These are phyloP conservation scores for Drosophila phalerata DNA, from an alignment of 2,888 invertebrate genomes.

Conservation along the genomic window DNA sequence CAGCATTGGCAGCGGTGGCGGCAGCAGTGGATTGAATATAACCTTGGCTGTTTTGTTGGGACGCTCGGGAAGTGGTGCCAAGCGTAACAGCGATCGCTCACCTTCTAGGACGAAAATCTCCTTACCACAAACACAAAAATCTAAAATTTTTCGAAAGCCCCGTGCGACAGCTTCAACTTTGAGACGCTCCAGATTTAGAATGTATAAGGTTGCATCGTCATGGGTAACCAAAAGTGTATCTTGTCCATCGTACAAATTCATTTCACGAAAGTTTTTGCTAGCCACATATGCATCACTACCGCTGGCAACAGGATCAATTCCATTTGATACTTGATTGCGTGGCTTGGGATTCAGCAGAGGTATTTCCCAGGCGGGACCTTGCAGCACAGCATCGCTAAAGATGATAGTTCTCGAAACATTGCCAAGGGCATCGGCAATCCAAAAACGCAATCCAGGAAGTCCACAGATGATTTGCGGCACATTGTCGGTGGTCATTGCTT, in stretches of 20 bases:
- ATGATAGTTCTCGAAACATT: conserved; percentile 93
- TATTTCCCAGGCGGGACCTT: conserved; percentile 88
- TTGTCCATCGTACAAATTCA: conserved; percentile 88
- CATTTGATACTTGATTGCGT: conserved; percentile 23
- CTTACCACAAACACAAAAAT: conserved; percentile 82
- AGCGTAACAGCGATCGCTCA: conserved; percentile 91
- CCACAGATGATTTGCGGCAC: conserved; percentile 88
- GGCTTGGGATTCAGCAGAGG: conserved; percentile 90
- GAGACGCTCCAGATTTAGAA: conserved; percentile 91
- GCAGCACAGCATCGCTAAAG: conserved; percentile 89
- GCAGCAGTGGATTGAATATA: conserved; percentile 84
- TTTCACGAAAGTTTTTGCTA: conserved; percentile 87
- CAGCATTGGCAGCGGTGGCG: conserved; percentile 82
- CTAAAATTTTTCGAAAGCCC: conserved; percentile 87
- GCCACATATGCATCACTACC: conserved; percentile 56
- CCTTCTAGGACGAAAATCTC: conserved; percentile 95
- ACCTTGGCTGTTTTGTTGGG: conserved; percentile 85
- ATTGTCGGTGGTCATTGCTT: conserved; percentile 19
- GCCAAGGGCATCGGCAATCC: conserved; percentile 92
- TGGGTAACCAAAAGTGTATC: conserved; percentile 91
- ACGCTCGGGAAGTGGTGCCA: conserved; percentile 90
- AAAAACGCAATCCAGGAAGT: conserved; percentile 93
- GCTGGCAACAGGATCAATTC: background rate
- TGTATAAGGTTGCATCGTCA: conserved; percentile 89
- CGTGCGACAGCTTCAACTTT: conserved; percentile 89